Percentiles rank a stretch among this genome's conserved stretches.
Conservation (phyloP, 2,113 vertebrate species). For the Takifugu bimaculatus region DNA sequence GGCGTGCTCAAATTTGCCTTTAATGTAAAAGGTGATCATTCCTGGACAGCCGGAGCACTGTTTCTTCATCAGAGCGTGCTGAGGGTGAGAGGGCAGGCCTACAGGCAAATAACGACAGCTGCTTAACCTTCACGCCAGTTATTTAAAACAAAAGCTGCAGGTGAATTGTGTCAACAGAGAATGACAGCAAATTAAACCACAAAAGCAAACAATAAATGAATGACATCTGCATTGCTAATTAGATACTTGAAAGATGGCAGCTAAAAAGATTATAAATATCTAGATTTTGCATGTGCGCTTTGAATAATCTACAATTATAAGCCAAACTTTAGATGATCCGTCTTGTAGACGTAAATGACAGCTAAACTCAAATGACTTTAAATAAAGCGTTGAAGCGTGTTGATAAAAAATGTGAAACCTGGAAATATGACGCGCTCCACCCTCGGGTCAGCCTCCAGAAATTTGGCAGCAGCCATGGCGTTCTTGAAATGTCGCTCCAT, state of each 20-base stretch:
- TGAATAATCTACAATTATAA: no score
- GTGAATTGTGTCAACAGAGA: no score
- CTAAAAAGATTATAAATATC: no score
- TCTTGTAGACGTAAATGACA: no score
- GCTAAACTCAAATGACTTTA: no score
- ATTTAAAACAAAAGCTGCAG: background rate
- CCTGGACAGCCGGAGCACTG: conserved; percentile 88
- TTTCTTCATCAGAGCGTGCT: conserved; percentile 79
- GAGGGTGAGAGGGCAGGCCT: conserved; percentile 90
- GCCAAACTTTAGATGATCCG: no score
- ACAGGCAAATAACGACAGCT: background rate
- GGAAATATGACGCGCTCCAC: conserved; percentile 89
- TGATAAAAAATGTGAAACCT: conserved; percentile 58
- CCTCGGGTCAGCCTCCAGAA: conserved; percentile 77
- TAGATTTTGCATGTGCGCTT: no score
- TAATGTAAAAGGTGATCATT: conserved; percentile 88
- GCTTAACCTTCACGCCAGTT: background rate
- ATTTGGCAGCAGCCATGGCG: conserved; percentile 78
- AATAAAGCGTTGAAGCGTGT: no score
- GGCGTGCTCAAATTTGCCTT: conserved; percentile 80
- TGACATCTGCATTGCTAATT: no score
- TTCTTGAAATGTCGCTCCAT: conserved; percentile 91
- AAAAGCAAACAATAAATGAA: no score
- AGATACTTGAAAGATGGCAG: no score
- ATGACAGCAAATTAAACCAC: no score